Conservation (phyloP, 2,888 invertebrate genomes). For the Chrysolina oricalcia region DNA sequence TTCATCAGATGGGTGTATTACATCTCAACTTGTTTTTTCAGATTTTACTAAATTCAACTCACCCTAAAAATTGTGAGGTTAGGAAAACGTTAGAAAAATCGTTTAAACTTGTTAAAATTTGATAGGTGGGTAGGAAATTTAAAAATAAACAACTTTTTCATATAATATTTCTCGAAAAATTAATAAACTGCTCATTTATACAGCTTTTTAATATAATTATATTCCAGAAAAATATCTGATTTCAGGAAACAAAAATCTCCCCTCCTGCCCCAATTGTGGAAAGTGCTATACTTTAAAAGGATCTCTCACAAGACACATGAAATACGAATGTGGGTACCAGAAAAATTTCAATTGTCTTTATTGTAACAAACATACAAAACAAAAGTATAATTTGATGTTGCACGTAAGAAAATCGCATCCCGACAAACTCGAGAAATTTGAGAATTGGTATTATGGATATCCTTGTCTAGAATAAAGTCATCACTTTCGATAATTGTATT, state of each 20-base stretch:
- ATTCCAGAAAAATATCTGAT: background rate
- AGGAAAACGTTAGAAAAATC: too few relatives aligned
- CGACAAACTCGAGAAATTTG: conserved; percentile 35
- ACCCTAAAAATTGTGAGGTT: too few relatives aligned
- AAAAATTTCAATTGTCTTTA: conserved; percentile 60
- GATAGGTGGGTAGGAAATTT: too few relatives aligned
- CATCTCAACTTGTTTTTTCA: too few relatives aligned
- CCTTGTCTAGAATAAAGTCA: background rate
- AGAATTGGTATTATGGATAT: conserved; percentile 28
- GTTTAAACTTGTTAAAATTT: too few relatives aligned
- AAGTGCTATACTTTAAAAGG: conserved; percentile 39
- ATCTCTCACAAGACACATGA: conserved; percentile 55
- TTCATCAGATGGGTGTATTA: too few relatives aligned
- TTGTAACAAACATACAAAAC: conserved; percentile 41
- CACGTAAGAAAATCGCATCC: conserved; percentile 39
- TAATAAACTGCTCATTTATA: conserved; percentile 63
- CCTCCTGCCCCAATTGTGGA: conserved; percentile 36
- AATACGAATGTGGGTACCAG: conserved; percentile 60
- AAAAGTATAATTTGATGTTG: conserved; percentile 42
- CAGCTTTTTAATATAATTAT: conserved; percentile 73
- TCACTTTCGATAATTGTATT: background rate
- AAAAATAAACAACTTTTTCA: too few relatives aligned
- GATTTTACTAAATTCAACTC: too few relatives aligned
- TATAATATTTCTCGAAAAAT: too few relatives aligned
- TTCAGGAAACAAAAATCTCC: conserved; percentile 17